Base-by-base conservation (phyloP, 2,888 invertebrate genomes). In the Pachliopta kotzebuea region DNA sequence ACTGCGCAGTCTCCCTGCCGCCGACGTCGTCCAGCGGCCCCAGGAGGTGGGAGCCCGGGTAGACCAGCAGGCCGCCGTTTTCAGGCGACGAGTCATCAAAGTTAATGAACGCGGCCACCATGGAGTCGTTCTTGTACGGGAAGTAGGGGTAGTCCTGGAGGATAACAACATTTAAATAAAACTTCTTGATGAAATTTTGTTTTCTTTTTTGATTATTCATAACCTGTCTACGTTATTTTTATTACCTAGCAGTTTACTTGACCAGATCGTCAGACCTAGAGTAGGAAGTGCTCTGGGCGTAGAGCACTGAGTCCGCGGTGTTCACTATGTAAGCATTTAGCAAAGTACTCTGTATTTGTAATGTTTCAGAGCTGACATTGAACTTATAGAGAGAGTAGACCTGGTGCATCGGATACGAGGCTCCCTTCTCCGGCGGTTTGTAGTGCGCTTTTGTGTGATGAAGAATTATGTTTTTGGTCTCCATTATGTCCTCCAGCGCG, bases 401-500 rank as follows among this genome's bases (percentile, higher is more conserved):
- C 86, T 93, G 92, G 68, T 94, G 94, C 92, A 94, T 93, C 1
- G 93, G 88, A 70, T 93, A 94, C 0, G 93, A 91, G 0, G 93
- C 93, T 1, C 94, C 94, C 18, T 90, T 92, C 63, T 91, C 91
- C 0, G 93, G 93, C 0, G 93, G 94, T 68, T 94, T 94, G 42
- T 88, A 78, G 66, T 94, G 93, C 0, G 94, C 93, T 75, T 93
- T 94, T 3, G 93, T 94, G 75, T 94, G 94, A 74, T 94, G 94
- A 23, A 94, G 79, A n/a, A 91, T 74, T 50, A 94, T 92, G 72
- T 93, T 90, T 56, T 81, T 74, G 0, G 93, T 93, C 0, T 79
- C 91, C 88, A 94, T 91, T 4, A 93, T 67, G 65, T 92, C 93
- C 66, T 93, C 91, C 6, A 93, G 76, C 0, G 92, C 92, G 63